Conservation (phyloP, 1,140 invertebrate species). For the Drosophila chauvacae region DNA sequence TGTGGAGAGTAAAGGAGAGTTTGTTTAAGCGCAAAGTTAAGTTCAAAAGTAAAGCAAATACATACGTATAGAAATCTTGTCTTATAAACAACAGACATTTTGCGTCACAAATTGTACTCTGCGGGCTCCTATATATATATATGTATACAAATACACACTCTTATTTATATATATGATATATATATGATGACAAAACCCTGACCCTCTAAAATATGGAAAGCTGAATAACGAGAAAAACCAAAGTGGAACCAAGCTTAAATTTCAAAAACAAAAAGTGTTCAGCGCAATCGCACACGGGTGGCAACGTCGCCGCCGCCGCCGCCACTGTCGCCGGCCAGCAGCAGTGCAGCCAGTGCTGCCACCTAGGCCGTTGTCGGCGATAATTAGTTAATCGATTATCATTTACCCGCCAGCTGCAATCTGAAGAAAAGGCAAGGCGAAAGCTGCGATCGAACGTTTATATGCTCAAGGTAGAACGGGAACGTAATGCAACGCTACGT, state of each 20-base stretch:
- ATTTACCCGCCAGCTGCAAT: conserved; percentile 26
- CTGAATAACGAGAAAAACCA: not conserved
- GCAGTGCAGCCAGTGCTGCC: conserved; percentile 45
- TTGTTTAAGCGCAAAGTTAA: conserved; percentile 68
- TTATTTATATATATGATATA: not conserved
- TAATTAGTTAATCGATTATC: conserved; percentile 25
- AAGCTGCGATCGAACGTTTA: conserved; percentile 25
- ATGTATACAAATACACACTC: conserved; percentile 1
- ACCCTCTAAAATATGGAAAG: conserved; percentile 5
- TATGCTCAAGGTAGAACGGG: conserved; percentile 46
- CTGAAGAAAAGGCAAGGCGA: not conserved
- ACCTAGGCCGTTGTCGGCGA: conserved; percentile 31
- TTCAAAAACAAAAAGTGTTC: conserved; percentile 44
- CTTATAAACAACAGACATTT: conserved; percentile 22
- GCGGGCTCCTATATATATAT: conserved; percentile 34
- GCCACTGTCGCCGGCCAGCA: conserved; percentile 20
- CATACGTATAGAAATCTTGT: conserved; percentile 42
- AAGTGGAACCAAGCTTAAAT: conserved; percentile 30
- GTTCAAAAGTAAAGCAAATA: conserved; percentile 54
- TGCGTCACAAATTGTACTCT: conserved; percentile 44
- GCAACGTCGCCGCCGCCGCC: conserved; percentile 29
- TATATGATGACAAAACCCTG: conserved; percentile 2
- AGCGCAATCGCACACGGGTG: conserved; percentile 58
- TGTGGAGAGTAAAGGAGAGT: conserved; percentile 23
- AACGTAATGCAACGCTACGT: conserved; percentile 12